A percentile compares a stretch with the other conserved stretches of the same genome.
Evolutionary conservation across 1,140 invertebrate species (phyloP).

Genomic region (Octopus bimaculoides): DNA sequence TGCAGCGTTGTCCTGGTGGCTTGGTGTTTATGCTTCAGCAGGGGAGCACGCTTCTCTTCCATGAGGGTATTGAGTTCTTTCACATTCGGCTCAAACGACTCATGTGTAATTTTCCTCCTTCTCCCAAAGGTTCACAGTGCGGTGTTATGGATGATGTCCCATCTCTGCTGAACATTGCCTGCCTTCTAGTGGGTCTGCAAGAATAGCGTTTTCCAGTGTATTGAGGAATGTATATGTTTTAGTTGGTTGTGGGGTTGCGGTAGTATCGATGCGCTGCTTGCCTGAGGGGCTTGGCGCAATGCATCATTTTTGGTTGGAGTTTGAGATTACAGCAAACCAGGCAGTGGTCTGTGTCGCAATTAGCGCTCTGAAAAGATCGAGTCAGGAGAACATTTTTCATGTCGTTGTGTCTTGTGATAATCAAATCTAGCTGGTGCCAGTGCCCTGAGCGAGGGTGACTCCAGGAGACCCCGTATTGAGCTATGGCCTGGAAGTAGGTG

Average conservation of each 20-base stretch:
- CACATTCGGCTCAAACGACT: background rate
- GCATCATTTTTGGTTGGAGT: background rate
- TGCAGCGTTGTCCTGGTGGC: background rate
- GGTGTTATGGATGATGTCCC: background rate
- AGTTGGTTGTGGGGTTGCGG: background rate
- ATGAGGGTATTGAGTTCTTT: background rate
- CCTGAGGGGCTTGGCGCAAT: background rate
- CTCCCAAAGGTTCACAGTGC: background rate
- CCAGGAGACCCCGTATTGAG: constrained; percentile 32
- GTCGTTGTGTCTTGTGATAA: constrained; percentile 7
- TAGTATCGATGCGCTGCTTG: background rate
- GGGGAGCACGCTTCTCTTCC: background rate
- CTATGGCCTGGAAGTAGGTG: constrained; percentile 24
- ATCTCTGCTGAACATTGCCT: background rate
- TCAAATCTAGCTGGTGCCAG: constrained; percentile 31
- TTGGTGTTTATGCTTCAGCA: background rate
- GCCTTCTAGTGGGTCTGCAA: background rate
- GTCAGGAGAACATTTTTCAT: background rate
- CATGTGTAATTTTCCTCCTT: background rate
- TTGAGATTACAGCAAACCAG: background rate
- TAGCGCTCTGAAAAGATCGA: background rate
- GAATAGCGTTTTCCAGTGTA: background rate
- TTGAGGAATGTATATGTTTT: background rate
- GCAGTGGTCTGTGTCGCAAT: background rate
- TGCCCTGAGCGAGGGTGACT: constrained; percentile 25